Base-by-base conservation (phyloP, 2,888 invertebrate genomes). In the Drosophila nr. fundita region DNA sequence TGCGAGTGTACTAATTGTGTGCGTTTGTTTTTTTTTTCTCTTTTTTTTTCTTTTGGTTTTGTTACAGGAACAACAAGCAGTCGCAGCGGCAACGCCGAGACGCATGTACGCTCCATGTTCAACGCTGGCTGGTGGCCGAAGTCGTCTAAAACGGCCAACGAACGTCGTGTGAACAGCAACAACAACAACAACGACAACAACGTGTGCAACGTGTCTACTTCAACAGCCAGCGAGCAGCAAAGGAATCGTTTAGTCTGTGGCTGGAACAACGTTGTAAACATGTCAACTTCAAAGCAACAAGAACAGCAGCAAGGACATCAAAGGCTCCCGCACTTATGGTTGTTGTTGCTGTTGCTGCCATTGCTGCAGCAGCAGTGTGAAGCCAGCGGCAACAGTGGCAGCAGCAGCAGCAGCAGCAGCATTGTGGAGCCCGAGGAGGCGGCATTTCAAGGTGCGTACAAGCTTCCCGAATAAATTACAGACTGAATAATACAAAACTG, bases 371-470 rank as follows among this genome's bases (percentile, higher is more conserved):
- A 63, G 45, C 71, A 75, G 6, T 75, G 68, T 15, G 48, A 42
- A 29, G 66, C 50, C 59, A 62, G 54, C 54, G 61, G 83, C 90
- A 91, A 88, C 90, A 54, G 18, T 70, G 60, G 21, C 38, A 54
- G 54, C 36, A 78, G 88, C 82, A 67, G 91, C 30, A 57, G 40
- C 42, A 38, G 88, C 73, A 92, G 89, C 86, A 90, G 89, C 86
- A 78, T 86, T 66, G 85, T 90, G 73, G 93, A 93, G 78, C 87
- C 92, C 66, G 93, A 93, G 83, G 95, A 95, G 90, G 95, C 95
- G 62, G 95, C 95, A 74, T 95, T 95, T 90, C 95, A 95, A 94
- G 95, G 95, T 95, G 92, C 83, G 87, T 87, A 71, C 72, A 32
- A 49, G 13, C 8, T 21, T 24, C 48, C 15, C 24, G 42, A 42